Evolutionary conservation across 2,113 vertebrate genomes (phyloP).

Genomic region (Scopus umbretta): DNA sequence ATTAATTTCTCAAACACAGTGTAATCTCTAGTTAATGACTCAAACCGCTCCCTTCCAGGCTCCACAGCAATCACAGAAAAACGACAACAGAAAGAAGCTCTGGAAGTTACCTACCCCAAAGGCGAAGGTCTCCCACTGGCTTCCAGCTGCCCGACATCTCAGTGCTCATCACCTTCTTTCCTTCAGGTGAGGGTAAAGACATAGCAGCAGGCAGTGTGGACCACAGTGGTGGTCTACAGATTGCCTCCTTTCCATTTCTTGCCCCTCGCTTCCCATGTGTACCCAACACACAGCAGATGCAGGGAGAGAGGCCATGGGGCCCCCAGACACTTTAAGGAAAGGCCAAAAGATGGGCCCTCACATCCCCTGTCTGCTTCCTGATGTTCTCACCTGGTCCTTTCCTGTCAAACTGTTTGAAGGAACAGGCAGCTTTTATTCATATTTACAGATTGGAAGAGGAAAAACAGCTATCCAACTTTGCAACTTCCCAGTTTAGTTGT

Average conservation of each 20-base stretch:
- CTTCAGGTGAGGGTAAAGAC: background rate
- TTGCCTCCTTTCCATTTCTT: background rate
- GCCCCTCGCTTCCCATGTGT: fast-evolving
- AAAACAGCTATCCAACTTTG: background rate
- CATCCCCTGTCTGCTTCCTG: background rate
- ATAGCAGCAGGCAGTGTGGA: background rate
- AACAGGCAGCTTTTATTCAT: background rate
- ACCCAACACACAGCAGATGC: fast-evolving
- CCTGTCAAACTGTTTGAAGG: background rate
- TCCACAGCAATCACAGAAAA: background rate
- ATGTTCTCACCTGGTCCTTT: background rate
- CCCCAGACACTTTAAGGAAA: background rate
- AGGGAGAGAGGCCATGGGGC: background rate
- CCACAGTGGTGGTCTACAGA: background rate
- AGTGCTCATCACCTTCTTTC: background rate
- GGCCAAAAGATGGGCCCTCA: background rate
- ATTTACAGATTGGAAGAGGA: background rate
- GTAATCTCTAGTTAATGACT: background rate
- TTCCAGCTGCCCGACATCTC: background rate
- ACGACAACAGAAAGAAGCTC: background rate
- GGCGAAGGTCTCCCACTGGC: background rate
- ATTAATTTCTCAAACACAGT: background rate
- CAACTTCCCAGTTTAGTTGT: background rate
- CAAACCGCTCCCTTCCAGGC: background rate
- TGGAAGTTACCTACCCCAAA: background rate